These are phyloP conservation scores for Antheraea pernyi DNA, from an alignment of 1,140 invertebrate species.

Conservation along the genomic window DNA sequence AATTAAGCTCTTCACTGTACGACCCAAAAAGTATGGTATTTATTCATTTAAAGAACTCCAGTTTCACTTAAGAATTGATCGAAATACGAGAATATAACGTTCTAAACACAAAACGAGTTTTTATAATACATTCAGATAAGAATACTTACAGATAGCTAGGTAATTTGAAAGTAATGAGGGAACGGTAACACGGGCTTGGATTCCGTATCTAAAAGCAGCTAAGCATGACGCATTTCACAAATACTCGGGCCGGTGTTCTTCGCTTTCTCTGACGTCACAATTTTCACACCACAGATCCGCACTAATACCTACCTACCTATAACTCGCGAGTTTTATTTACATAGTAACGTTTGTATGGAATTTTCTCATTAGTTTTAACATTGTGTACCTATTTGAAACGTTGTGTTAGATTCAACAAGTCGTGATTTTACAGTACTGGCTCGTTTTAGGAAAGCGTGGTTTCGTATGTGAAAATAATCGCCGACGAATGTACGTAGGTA, in stretches of 20 bases:
- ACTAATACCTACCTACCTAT: background rate
- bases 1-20: no score
- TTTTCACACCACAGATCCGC: background rate
- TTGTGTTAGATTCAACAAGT: background rate
- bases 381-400: slow-evolving; percentile 1
- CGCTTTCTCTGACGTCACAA: slow-evolving; percentile 32
- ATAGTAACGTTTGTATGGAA: background rate
- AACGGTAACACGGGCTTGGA: slow-evolving; percentile 8
- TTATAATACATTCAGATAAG: background rate
- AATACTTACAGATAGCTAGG: background rate
- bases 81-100: background rate
- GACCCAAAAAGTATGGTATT: no score
- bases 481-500: background rate
- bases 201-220: slow-evolving; percentile 16
- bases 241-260: slow-evolving; percentile 16
- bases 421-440: background rate
- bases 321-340: background rate
- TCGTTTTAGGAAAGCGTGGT: background rate
- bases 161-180: slow-evolving; percentile 14
- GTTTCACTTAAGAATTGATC: background rate
- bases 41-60: background rate
- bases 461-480: background rate
- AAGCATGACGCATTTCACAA: slow-evolving; percentile 27
- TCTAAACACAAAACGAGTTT: background rate
- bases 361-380: background rate